A percentile compares a stretch with the other conserved stretches of the same genome.
Conservation (phyloP, 2,888 invertebrate species). For the Hyposoter didymator region DNA sequence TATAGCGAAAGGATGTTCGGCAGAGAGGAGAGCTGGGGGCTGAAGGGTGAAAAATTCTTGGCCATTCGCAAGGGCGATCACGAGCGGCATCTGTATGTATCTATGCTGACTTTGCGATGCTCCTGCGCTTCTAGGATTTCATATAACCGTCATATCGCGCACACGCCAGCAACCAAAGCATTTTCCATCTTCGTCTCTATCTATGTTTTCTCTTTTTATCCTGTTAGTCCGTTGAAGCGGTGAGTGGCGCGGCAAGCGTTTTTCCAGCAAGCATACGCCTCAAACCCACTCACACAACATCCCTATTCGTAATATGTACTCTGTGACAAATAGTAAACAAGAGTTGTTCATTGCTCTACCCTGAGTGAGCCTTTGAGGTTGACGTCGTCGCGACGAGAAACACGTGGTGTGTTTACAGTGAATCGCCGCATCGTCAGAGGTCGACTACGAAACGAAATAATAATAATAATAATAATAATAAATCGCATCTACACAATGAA, state of each 20-base stretch:
- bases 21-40: background rate
- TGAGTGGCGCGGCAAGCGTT: slow-evolving; percentile 31
- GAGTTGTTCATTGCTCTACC: slow-evolving; percentile 65
- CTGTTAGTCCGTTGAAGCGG: slow-evolving; percentile 27
- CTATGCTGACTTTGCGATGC: slow-evolving; percentile 39
- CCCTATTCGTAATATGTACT: slow-evolving; percentile 64
- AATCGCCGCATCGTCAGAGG: slow-evolving; percentile 33
- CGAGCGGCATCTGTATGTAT: slow-evolving; percentile 43
- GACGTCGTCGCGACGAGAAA: slow-evolving; percentile 28
- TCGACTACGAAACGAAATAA: background rate
- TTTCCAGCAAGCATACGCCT: background rate
- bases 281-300: background rate
- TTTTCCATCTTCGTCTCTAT: slow-evolving; percentile 26
- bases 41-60: slow-evolving; percentile 67
- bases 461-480: background rate
- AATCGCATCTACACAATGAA: slow-evolving; percentile 1
- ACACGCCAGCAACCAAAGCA: slow-evolving; percentile 20
- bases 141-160: slow-evolving; percentile 30
- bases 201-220: slow-evolving; percentile 4
- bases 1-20: background rate
- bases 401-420: slow-evolving; percentile 56
- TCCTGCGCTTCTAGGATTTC: slow-evolving; percentile 39
- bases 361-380: background rate
- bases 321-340: slow-evolving; percentile 79
- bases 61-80: slow-evolving; percentile 63